These are phyloP conservation scores for Anthonomus grandis DNA, from an alignment of 1,140 invertebrate genomes.

Conservation along the genomic window DNA sequence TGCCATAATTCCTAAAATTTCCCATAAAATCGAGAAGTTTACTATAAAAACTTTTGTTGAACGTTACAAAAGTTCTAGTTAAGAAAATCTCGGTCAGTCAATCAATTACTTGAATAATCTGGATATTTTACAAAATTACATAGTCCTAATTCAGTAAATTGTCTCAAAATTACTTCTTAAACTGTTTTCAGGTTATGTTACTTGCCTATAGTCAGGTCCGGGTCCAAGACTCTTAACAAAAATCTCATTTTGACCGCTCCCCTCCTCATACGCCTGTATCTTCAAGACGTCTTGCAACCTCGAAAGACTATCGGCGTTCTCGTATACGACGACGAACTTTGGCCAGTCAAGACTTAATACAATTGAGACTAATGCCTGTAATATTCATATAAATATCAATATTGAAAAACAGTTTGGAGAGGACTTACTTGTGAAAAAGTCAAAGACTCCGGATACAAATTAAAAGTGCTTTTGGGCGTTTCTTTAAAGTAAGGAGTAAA, in stretches of 20 bases:
- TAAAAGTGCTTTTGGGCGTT: conserved; percentile 53
- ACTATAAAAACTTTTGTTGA: too few species aligned
- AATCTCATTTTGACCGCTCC: conserved; percentile 53
- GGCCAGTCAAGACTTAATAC: conserved; percentile 74
- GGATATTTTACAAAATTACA: too few species aligned
- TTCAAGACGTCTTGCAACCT: conserved; percentile 81
- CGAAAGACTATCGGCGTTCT: conserved; percentile 72
- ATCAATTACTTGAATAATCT: too few species aligned
- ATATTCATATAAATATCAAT: conserved; percentile 1
- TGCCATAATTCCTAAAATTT: too few species aligned
- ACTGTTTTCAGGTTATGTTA: too few species aligned
- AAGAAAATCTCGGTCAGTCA: too few species aligned
- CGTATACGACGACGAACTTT: conserved; percentile 79
- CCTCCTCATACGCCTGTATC: conserved; percentile 51
- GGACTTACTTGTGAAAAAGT: conserved; percentile 6
- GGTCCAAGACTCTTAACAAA: conserved; percentile 59
- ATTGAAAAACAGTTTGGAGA: not conserved
- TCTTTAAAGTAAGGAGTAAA: conserved; percentile 40
- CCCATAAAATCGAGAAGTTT: too few species aligned
- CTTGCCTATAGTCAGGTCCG: conserved; percentile 58
- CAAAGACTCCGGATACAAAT: conserved; percentile 28
- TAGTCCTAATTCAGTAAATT: too few species aligned
- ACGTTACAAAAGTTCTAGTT: too few species aligned
- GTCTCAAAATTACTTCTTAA: too few species aligned
- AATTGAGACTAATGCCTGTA: conserved; percentile 64